phyloP scores from a whole-genome alignment of 92 coral and sea anemone genomes.

The Paragorgia papillata region DNA sequence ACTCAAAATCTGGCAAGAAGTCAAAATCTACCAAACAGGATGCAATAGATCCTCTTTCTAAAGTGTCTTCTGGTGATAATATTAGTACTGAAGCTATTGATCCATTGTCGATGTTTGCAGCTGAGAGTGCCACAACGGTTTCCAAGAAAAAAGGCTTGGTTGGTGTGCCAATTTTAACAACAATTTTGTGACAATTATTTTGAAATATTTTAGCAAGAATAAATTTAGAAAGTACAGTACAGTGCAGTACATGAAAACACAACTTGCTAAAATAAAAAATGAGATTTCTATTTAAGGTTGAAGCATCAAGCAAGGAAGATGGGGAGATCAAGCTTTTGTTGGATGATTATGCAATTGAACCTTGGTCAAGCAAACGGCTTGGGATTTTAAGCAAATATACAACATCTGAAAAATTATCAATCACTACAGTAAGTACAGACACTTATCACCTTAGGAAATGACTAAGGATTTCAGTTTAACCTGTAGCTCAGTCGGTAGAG shows the following conservation, averaged over 20 bases:
- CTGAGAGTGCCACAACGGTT: slow-evolving; percentile 65
- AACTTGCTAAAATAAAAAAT: too few species aligned
- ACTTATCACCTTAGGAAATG: neutral
- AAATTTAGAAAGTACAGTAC: too few species aligned
- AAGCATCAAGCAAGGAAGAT: slow-evolving; percentile 11
- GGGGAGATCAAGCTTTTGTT: neutral
- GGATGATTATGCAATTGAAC: slow-evolving; percentile 74
- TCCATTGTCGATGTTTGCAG: slow-evolving; percentile 97
- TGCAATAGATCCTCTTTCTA: slow-evolving; percentile 63
- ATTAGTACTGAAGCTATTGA: slow-evolving; percentile 81
- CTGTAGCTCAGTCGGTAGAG: slow-evolving; percentile 19
- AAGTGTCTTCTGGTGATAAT: slow-evolving; percentile 54
- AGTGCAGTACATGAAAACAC: too few species aligned
- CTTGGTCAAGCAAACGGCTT: slow-evolving; percentile 87
- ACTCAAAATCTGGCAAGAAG: slow-evolving; percentile 33
- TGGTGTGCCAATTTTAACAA: neutral
- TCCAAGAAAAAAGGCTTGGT: slow-evolving; percentile 14
- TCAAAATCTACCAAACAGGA: slow-evolving; percentile 28
- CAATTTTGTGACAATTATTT: too few species aligned
- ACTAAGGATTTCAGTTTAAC: too few species aligned
- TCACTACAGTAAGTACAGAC: slow-evolving; percentile 82
- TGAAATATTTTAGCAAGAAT: too few species aligned
- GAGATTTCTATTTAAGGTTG: too few species aligned
- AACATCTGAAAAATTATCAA: slow-evolving; percentile 94
- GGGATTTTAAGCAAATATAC: slow-evolving; percentile 89